Conservation (phyloP, 2,888 invertebrate genomes). For the Minunthozetes semirufus region DNA sequence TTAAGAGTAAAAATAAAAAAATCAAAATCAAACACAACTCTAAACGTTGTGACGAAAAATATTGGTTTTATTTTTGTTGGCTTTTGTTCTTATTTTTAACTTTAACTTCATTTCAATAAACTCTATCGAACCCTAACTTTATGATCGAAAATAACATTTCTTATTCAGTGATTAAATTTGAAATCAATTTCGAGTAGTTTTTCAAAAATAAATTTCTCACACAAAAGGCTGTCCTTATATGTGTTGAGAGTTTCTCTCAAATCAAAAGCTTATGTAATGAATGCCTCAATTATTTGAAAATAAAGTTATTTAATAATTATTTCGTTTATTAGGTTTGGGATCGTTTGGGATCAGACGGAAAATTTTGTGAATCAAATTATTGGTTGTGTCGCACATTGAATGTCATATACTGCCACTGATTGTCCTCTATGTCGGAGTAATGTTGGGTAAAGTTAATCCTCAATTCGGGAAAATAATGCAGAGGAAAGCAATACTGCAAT, state of each 20-base stretch:
- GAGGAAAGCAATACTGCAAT: not conserved
- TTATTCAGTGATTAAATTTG: no score
- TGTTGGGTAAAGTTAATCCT: not conserved
- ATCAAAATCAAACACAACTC: not conserved
- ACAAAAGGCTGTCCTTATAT: no score
- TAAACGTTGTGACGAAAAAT: not conserved
- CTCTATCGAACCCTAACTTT: constrained; percentile 8
- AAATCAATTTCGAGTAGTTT: no score
- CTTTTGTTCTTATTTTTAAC: constrained; percentile 6
- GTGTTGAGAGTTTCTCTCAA: no score
- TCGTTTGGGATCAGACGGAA: not conserved
- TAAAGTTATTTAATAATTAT: not conserved
- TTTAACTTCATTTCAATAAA: constrained; percentile 7
- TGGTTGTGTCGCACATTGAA: not conserved
- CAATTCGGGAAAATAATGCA: not conserved
- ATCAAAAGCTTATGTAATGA: no score
- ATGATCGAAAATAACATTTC: not conserved
- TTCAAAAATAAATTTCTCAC: no score
- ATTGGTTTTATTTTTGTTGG: not conserved
- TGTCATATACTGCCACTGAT: not conserved
- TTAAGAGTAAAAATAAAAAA: not conserved
- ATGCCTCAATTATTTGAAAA: no score
- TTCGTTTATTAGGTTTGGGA: not conserved
- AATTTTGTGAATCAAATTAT: not conserved
- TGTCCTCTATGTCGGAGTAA: not conserved